Percentiles rank a stretch among this genome's conserved stretches.
Conservation (phyloP, 2,888 invertebrate genomes). For the Amblyjoppa proteus region DNA sequence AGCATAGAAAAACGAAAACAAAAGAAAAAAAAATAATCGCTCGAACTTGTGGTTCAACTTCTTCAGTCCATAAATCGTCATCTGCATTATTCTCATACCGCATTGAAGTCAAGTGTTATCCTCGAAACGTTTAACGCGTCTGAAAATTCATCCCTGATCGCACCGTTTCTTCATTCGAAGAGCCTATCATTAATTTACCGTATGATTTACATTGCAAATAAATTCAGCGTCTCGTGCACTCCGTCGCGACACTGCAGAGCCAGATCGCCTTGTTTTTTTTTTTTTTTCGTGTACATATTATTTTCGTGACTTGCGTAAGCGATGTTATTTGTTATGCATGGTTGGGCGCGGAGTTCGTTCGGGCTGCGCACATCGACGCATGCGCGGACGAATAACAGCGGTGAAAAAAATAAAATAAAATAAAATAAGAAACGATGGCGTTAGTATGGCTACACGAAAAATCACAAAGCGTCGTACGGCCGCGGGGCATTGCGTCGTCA, state of each 20-base stretch:
- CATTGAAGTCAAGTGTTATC: background rate
- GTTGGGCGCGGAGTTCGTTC: conserved; percentile 42
- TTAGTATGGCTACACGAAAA: conserved; percentile 21
- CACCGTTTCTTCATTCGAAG: background rate
- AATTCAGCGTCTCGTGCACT: conserved; percentile 8
- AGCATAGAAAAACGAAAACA: background rate
- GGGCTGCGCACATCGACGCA: background rate
- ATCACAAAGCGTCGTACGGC: conserved; percentile 24
- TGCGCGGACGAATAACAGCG: background rate
- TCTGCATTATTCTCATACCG: background rate
- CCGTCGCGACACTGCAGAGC: background rate
- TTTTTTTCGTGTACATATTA: background rate
- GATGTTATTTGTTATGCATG: conserved; percentile 8
- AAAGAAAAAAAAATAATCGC: background rate
- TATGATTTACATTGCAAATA: conserved; percentile 3
- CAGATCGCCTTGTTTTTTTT: background rate
- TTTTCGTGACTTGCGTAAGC: conserved; percentile 28
- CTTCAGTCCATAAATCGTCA: background rate
- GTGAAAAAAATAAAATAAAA: conserved; percentile 9
- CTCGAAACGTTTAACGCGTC: background rate
- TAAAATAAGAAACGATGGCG: conserved; percentile 15
- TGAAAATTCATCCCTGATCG: background rate
- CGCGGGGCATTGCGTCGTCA: conserved; percentile 12
- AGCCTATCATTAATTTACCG: background rate
- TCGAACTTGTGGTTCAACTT: background rate